Evolutionary conservation across 92 coral and sea anemone genomes (phyloP), one percentile per base, ranked within the genome.

Genomic region (Isaurus tuberculatus): DNA sequence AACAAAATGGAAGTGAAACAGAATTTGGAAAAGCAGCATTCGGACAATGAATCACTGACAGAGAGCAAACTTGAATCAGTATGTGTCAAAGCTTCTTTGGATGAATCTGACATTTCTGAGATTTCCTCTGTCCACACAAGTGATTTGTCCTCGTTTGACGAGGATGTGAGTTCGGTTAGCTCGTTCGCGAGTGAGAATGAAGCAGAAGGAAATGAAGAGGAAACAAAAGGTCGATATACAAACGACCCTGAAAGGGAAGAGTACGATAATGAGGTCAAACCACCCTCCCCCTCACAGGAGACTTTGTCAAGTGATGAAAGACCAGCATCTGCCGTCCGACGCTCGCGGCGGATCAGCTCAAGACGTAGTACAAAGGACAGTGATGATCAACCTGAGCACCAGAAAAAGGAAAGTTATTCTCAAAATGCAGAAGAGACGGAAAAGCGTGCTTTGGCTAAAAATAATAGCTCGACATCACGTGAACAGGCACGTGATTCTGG

Each of bases 71-170:
- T n/a, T 11, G 29, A 23, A 16, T 57, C 70, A 19, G 32, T 23
- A 34, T 72, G 86, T 28, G 96, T 84, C 29, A 92, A 91, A 32
- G 88, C 73, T 49, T 94, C 98, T 0, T 89, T 90, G 73, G 84
- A 65, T 11, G 96, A 92, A 31, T 94, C 98, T 0, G 98, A 92
- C 73, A 86, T 96, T 23, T 94, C 99, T 0, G 97, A 93, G 43
- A 97, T 96, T 19, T 92, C 97, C 14, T 96, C 99, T 13, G 99
- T 96, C 28, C 99, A 96, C 81, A 96, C 99, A 8, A 96, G 99
- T 55, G 99, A 96, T 86, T 84, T 96, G 88, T 96, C 99, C 1
- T 96, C 99, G 13, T 91, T 96, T 82, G 96, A 95, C 22, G 98
- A 89, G 23, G 94, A 95, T 28, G 89, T 91, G 15, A 94, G 93